Evolutionary conservation across 2,113 vertebrate species (phyloP).

Genomic region (Rutilus rutilus): DNA sequence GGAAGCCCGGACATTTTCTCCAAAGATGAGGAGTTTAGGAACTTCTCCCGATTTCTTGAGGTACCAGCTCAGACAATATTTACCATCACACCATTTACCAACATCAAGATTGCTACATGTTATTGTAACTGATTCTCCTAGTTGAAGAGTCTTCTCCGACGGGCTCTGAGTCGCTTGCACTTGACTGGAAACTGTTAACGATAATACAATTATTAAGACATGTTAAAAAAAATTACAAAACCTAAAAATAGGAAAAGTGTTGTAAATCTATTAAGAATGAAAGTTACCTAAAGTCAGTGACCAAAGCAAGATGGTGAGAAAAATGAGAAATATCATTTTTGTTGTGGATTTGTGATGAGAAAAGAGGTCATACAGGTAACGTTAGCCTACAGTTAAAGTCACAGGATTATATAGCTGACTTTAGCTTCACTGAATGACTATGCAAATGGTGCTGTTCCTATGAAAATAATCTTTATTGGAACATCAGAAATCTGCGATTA

Average conservation of each 20-base stretch:
- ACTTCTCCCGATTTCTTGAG: slow-evolving; percentile 11
- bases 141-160: neutral
- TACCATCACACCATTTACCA: neutral
- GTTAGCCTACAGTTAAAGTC: neutral
- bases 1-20: neutral
- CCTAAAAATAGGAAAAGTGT: too few relatives aligned
- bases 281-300: neutral
- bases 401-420: neutral
- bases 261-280: neutral
- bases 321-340: neutral
- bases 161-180: neutral
- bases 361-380: neutral
- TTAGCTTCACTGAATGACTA: neutral
- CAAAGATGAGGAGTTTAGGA: neutral
- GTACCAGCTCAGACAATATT: slow-evolving; percentile 16
- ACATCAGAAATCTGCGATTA: neutral
- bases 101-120: neutral
- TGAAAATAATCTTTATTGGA: neutral
- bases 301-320: neutral
- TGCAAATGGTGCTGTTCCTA: neutral
- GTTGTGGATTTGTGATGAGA: neutral
- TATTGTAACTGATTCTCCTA: slow-evolving; percentile 5
- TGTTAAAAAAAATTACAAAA: neutral
- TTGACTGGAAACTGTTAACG: neutral
- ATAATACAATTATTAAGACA: neutral